Evolutionary conservation across 2,797 vertebrate genomes (phyloP), one percentile per base, ranked within the genome.

Genomic region (Chanos chanos): DNA sequence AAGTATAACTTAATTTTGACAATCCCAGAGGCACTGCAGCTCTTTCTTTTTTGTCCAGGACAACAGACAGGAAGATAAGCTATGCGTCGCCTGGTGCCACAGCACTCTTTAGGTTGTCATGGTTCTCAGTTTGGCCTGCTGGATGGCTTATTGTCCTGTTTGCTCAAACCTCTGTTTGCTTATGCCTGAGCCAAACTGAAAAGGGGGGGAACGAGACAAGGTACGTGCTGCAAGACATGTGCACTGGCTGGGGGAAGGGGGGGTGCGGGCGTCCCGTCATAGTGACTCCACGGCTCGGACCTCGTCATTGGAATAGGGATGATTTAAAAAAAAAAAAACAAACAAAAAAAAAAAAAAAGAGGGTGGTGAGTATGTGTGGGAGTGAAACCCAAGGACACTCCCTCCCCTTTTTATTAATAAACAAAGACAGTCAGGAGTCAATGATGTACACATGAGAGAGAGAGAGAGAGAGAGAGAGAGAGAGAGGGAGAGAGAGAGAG

Each of bases 221-320:
- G 87, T 91, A 90, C 90, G 89, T 90, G 90, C 90, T 66, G 81
- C 58, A 33, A 83, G 83, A 86, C 89, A 90, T 89, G 90, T 85
- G 86, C 79, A 77, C 36, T 71, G 68, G 76, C 61, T 68, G 78
- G 71, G 68, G 68, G 74, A 74, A 68, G 74, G 59, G 28, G 80
- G 82, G 83, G 80, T 24, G 64, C 82, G 74, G 72, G 68, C 16
- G 80, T 77, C 83, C 75, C 83, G 88, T 83, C 87, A 80, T 62
- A 81, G 43, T 78, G 89, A 84, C 89, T 89, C 88, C 85, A 78
- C 31, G 69, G 70, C 73, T 75, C 74, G 70, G 77, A 81, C 68
- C 62, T 59, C 51, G 66, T 70, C 62, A 71, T 73, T 81, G 69
- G 77, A 76, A 78, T 76, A 56, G 55, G 43, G 45, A 70, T 68